Percentiles rank a stretch among this genome's conserved stretches.
phyloP scores from a whole-genome alignment of 2,113 vertebrate species.

The Zosterops hypoxanthus region DNA sequence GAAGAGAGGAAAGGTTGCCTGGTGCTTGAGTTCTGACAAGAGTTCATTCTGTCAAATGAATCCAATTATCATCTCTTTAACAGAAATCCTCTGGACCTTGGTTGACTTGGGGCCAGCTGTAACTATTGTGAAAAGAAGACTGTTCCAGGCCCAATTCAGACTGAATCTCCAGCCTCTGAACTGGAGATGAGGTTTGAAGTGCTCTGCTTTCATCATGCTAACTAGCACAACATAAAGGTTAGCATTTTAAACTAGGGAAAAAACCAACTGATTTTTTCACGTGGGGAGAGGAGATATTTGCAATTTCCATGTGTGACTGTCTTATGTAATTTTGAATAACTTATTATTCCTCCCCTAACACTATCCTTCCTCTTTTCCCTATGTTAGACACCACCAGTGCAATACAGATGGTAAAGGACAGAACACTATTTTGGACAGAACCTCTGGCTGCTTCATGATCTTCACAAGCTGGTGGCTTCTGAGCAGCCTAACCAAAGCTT shows the following conservation, averaged over 20 bases:
- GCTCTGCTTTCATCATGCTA: background rate
- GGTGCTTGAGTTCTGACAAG: background rate
- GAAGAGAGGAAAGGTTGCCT: background rate
- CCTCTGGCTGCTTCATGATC: background rate
- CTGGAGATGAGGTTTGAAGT: background rate
- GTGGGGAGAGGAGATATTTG: background rate
- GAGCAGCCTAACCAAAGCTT: background rate
- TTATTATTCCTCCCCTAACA: background rate
- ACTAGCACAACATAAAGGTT: background rate
- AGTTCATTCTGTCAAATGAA: background rate
- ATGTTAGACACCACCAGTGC: background rate
- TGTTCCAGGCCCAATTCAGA: background rate
- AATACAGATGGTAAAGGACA: background rate
- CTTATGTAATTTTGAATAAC: background rate
- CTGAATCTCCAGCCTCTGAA: background rate
- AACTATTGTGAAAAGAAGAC: background rate
- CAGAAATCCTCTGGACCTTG: background rate
- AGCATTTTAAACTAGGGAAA: background rate
- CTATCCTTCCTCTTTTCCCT: background rate
- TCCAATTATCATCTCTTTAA: background rate
- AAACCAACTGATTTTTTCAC: background rate
- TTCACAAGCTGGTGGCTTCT: background rate
- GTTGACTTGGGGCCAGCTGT: background rate
- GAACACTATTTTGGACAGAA: background rate
- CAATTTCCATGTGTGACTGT: background rate